phyloP scores from a whole-genome alignment of 2,113 vertebrate genomes.

The Felis chaus region DNA sequence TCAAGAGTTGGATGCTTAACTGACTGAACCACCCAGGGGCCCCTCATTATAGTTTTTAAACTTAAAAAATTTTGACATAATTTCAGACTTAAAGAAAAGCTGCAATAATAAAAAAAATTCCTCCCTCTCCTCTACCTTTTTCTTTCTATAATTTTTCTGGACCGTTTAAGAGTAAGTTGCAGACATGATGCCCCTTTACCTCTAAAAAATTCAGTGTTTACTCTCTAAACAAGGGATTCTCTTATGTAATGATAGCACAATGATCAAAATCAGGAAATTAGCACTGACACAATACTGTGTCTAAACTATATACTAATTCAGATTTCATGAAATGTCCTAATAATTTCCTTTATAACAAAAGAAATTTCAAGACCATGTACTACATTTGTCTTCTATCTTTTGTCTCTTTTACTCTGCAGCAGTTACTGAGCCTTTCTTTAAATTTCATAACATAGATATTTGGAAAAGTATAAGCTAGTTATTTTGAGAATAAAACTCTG shows the following conservation, averaged over 20 bases:
- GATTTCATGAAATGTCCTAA: not conserved
- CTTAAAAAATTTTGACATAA: not conserved
- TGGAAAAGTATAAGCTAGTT: not conserved
- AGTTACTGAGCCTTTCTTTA: not conserved
- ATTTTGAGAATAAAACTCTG: not conserved
- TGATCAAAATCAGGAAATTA: not conserved
- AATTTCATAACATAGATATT: not conserved
- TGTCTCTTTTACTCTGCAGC: not conserved
- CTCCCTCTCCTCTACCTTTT: not conserved
- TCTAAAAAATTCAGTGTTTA: not conserved
- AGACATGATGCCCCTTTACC: not conserved
- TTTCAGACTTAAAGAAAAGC: not conserved
- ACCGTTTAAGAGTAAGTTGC: not conserved
- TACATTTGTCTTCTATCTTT: not conserved
- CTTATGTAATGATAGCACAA: not conserved
- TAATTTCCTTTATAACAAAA: not conserved
- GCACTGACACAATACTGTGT: not conserved
- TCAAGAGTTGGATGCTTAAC: no score
- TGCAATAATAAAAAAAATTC: not conserved
- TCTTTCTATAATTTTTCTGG: not conserved
- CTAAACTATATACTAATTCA: not conserved
- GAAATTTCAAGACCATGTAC: not conserved
- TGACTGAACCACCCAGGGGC: no score
- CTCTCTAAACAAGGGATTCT: not conserved
- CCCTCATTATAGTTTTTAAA: not conserved